Evolutionary conservation across 2,888 invertebrate species (phyloP).

Genomic region (Hedya salicella): DNA sequence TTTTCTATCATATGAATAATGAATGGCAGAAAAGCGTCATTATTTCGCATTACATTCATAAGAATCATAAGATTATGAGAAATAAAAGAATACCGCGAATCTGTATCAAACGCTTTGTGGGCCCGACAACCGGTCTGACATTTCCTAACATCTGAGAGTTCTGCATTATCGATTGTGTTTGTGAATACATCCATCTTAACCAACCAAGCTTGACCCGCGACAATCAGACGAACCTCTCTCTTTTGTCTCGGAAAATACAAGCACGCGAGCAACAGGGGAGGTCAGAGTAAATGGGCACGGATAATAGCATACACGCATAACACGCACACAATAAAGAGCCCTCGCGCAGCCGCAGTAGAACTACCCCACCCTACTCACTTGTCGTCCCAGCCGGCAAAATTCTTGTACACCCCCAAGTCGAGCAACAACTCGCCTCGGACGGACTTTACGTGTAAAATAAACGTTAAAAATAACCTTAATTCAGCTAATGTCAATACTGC

Average conservation of each 20-base stretch:
- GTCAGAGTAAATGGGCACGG: constrained; percentile 57
- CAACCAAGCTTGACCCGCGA: constrained; percentile 56
- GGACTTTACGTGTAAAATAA: constrained; percentile 50
- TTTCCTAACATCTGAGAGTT: constrained; percentile 72
- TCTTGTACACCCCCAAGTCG: constrained; percentile 75
- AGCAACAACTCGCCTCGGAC: constrained; percentile 74
- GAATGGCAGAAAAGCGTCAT: background rate
- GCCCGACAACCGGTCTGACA: constrained; percentile 77
- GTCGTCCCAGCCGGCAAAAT: constrained; percentile 78
- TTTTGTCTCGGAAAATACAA: constrained; percentile 22
- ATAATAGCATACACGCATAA: constrained; percentile 68
- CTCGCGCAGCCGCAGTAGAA: constrained; percentile 73
- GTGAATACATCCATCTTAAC: constrained; percentile 64
- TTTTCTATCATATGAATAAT: background rate
- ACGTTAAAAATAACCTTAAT: constrained; percentile 47
- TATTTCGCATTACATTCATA: constrained; percentile 5
- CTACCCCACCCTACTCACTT: constrained; percentile 78
- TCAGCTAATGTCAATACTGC: constrained; percentile 42
- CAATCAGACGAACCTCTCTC: constrained; percentile 59
- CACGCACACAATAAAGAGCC: constrained; percentile 68
- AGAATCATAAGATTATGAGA: constrained; percentile 5
- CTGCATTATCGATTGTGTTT: constrained; percentile 82
- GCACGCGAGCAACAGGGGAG: constrained; percentile 56
- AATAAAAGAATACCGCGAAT: constrained; percentile 51
- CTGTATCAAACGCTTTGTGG: constrained; percentile 61